Evolutionary conservation across 1,140 invertebrate species (phyloP), one percentile per base, ranked within the genome.

Genomic region (Eubasilissa regina): DNA sequence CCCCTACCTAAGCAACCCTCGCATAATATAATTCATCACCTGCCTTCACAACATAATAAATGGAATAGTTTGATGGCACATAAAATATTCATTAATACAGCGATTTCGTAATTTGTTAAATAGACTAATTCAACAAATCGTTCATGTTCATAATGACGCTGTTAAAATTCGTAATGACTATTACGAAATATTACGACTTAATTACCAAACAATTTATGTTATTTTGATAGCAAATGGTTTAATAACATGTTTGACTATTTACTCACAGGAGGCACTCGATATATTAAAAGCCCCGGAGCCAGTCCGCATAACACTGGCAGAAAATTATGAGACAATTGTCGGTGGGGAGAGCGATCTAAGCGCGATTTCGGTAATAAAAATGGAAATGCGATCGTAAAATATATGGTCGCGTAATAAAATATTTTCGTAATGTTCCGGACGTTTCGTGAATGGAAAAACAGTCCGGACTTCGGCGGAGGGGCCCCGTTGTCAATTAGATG

Each of bases 361-460:
- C 60, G 60, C 60, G 11, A 64, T 64, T 64, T 64, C 19, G 35
- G 9, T 35, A 21, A 64, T 64, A 64, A 64, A 64, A 64, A 64
- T 64, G 60, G 60, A 64, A 64, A 64, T 64, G 60, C 4, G 60
- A 64, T 44, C 60, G n/a, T 64, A 64, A 64, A 64, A 64, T 64
- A 64, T 64, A 13, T n/a, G 60, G 25, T 11, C 25, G 4, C 21
- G 19, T 64, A 64, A 35, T 64, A 21, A 64, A 64, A 64, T 64
- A 64, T 64, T 64, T 25, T 25, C 60, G 9, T 35, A 64, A 43
- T 51, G 60, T 13, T 64, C 25, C 60, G 60, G 25, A 64, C 60
- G 60, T 35, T 64, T 15, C 11, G 48, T 44, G 58, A 44, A 64
- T 62, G 8, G 48, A 51, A 15, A 51, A 51, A 51, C 8, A 15